A percentile compares a stretch with the other conserved stretches of the same genome.
These are phyloP conservation scores for Alces alces DNA, from an alignment of 2,113 vertebrate species.

Conservation along the genomic window DNA sequence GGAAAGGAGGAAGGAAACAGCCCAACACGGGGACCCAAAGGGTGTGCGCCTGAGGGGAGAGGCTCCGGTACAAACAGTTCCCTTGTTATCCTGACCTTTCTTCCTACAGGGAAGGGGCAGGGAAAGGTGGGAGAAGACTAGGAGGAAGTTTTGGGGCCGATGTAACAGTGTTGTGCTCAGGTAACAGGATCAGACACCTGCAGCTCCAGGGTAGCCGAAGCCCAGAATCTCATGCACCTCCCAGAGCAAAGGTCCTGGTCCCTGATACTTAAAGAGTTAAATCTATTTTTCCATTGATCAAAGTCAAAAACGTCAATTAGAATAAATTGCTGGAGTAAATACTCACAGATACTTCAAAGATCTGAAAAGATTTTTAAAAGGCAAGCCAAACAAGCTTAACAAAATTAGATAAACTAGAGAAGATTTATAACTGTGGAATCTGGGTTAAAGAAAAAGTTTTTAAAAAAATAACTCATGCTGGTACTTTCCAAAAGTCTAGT, in stretches of 20 bases:
- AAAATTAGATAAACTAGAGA: neutral
- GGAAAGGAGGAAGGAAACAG: neutral
- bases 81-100: neutral
- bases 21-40: fast-evolving
- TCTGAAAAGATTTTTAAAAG: neutral
- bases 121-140: neutral
- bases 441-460: neutral
- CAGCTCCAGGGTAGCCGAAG: neutral
- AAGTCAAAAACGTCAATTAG: neutral
- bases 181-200: neutral
- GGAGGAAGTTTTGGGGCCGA: neutral
- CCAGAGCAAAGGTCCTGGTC: neutral
- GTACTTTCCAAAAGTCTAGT: neutral
- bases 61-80: neutral
- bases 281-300: neutral
- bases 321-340: conserved; percentile 4
- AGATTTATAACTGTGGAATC: neutral
- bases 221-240: neutral
- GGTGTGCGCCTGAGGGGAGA: neutral
- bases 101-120: neutral
- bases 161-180: neutral
- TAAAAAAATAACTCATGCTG: neutral
- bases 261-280: neutral
- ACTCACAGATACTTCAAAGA: neutral
- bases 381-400: neutral